Evolutionary conservation across 2,797 vertebrate species (phyloP).

Genomic region (Knipowitschia caucasica): DNA sequence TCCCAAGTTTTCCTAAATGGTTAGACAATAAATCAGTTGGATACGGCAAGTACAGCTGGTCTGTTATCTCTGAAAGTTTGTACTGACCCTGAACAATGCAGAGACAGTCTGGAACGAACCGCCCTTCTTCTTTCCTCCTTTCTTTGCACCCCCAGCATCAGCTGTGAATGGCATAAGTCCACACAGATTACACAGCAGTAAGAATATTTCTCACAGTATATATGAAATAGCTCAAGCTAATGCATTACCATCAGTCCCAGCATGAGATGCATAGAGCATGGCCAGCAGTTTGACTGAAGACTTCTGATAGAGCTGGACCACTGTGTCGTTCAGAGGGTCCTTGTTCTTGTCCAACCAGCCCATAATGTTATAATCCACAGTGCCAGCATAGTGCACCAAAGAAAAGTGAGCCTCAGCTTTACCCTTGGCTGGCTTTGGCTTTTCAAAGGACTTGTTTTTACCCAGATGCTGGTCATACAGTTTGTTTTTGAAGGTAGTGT

Average conservation of each 20-base stretch:
- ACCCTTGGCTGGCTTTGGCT: slow-evolving; percentile 83
- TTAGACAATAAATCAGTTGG: neutral
- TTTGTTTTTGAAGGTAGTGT: slow-evolving; percentile 83
- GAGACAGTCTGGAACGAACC: slow-evolving; percentile 91
- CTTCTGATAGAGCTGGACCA: slow-evolving; percentile 82
- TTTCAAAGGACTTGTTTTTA: slow-evolving; percentile 77
- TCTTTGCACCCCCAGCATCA: slow-evolving; percentile 64
- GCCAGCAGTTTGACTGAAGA: slow-evolving; percentile 79
- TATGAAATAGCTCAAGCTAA: neutral
- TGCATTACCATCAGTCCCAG: slow-evolving; percentile 64
- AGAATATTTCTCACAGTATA: neutral
- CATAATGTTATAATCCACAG: slow-evolving; percentile 83
- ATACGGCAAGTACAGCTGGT: neutral
- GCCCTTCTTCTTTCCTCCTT: slow-evolving; percentile 84
- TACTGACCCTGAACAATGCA: slow-evolving; percentile 82
- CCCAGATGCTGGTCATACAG: slow-evolving; percentile 82
- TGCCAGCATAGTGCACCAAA: slow-evolving; percentile 83
- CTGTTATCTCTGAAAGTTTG: neutral
- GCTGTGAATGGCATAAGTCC: slow-evolving; percentile 8
- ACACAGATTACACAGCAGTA: neutral
- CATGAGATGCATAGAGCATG: slow-evolving; percentile 69
- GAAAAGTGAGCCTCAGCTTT: slow-evolving; percentile 85
- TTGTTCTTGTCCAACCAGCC: slow-evolving; percentile 86
- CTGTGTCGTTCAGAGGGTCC: slow-evolving; percentile 81
- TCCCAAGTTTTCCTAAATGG: slow-evolving; percentile 82